Base-by-base conservation (phyloP, 2,113 vertebrate species). In the Montifringilla adamsi region DNA sequence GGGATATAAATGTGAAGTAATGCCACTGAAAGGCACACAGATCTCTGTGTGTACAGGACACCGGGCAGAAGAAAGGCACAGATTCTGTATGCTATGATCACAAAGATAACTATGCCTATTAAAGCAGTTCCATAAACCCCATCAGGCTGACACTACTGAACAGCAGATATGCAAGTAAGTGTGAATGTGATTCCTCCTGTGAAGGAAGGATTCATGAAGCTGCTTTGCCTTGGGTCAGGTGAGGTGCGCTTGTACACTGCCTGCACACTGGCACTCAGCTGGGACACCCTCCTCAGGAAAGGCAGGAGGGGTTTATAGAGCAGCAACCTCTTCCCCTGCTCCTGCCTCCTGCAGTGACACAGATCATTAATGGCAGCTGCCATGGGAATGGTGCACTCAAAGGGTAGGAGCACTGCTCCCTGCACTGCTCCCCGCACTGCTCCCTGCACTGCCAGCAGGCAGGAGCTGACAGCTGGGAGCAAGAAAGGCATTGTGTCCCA, bases 241-340 rank as follows among this genome's bases (percentile, higher is more conserved):
- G 13, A 50, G 53, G 46, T 62, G 68, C 68, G n/a, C 73, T 33
- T 27, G 22, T 33, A 52, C 37, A 2, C 10, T 60, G 55, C 37
- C 63, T 22, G 18, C 21, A 46, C 37, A 3, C 22, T 17, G 41
- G 28, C 11, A 52, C 50, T 73, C 79, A 77, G 46, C 80, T 43
- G 58, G 75, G 37, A 79, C 43, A 55, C 8, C 7, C 8, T 0
- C 14, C 0, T 0, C 41, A 64, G 49, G 49, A 73, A 28, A 0
- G 1, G 46, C 72, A 74, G 33, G 37, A 77, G 35, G 31, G 43
- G 28, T 44, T 64, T 37, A 26, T 2, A n/a, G 2, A 69, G 63
- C 75, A 86, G 35, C 24, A 63, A 47, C 26, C 26, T 80, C 43
- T 58, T 37, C n/a, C 77, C 31, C 30, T 15, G 39, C 63, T 79